Evolutionary conservation across 2,797 vertebrate species (phyloP).

Genomic region (Cuculus canorus): DNA sequence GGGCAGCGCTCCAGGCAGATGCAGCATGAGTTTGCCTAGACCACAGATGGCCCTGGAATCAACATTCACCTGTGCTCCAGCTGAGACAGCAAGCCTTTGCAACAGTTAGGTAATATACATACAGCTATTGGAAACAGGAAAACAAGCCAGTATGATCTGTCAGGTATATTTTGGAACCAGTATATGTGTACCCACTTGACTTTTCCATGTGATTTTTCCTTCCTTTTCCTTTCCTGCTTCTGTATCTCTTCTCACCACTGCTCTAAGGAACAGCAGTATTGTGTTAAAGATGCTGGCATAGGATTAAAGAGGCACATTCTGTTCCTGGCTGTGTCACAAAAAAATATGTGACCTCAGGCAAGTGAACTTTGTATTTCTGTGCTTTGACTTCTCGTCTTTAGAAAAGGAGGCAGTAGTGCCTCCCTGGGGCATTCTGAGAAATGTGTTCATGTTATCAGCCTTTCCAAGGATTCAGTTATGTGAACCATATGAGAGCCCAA

Average conservation of each 20-base stretch:
- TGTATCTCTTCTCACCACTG: slow-evolving; percentile 9
- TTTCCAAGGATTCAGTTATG: neutral
- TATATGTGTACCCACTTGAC: neutral
- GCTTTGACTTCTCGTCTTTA: slow-evolving; percentile 32
- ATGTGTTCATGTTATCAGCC: neutral
- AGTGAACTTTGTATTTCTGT: slow-evolving; percentile 6
- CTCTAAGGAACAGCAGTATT: slow-evolving; percentile 16
- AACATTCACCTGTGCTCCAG: slow-evolving; percentile 34
- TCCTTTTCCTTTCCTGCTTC: neutral
- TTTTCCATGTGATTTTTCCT: neutral
- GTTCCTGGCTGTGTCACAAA: slow-evolving; percentile 51
- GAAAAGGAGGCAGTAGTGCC: neutral
- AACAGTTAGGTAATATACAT: neutral
- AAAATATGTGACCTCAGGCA: slow-evolving; percentile 39
- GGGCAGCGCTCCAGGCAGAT: slow-evolving; percentile 20
- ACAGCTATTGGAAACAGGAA: neutral
- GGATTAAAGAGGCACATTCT: slow-evolving; percentile 54
- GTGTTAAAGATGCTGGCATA: slow-evolving; percentile 16
- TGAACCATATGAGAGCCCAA: neutral
- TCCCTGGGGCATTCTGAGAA: slow-evolving; percentile 34
- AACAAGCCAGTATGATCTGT: neutral
- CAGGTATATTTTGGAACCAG: neutral
- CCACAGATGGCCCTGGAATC: neutral
- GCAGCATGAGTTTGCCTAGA: neutral
- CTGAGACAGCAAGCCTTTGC: neutral